Base-by-base conservation (phyloP, 2,797 vertebrate species). In the Esox lucius region DNA sequence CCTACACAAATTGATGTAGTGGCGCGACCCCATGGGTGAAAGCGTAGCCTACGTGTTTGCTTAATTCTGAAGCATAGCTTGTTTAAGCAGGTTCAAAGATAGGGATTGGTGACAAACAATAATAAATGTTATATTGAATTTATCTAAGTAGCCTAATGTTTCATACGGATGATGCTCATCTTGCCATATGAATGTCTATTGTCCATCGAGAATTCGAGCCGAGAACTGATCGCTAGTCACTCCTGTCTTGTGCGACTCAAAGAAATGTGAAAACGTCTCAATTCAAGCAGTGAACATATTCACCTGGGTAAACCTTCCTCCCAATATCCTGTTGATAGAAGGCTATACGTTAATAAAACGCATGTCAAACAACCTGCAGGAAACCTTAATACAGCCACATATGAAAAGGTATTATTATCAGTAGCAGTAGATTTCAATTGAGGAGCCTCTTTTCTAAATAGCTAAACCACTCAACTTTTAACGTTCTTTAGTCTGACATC, bases 381-480 rank as follows among this genome's bases (percentile, higher is more conserved):
- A 59, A 65, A 66, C 31, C 1, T 31, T 35, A 61, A 65, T 48
- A 59, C 71, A 59, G 1, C 15, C 33, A 33, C 7, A 65, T 1
- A 65, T 65, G 16, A 16, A 65, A 39, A 68, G 46, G 26, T 19
- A 77, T 5, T 53, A n/a, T 17, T 31, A 72, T 33, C 70, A 72
- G n/a, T 68, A 68, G 17, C 42, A 51, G 35, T 26, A 42, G 17
- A 48, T 28, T 42, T 49, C 59, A 12, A n/a, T n/a, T 53, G 46
- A 28, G 67, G 19, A 48, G 51, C 12, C n/a, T 13, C 4, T 65
- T 65, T 62, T 53, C 49, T 59, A 59, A 59, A 59, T 59, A 59
- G 3, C n/a, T 9, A 22, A 59, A 26, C 56, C 22, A 61, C n/a
- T 61, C 56, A 13, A 24, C 56, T 24, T 61, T 61, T 5, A 26